Evolutionary conservation across 2,888 invertebrate genomes (phyloP).

Genomic region (Meghimatium bilineatum): DNA sequence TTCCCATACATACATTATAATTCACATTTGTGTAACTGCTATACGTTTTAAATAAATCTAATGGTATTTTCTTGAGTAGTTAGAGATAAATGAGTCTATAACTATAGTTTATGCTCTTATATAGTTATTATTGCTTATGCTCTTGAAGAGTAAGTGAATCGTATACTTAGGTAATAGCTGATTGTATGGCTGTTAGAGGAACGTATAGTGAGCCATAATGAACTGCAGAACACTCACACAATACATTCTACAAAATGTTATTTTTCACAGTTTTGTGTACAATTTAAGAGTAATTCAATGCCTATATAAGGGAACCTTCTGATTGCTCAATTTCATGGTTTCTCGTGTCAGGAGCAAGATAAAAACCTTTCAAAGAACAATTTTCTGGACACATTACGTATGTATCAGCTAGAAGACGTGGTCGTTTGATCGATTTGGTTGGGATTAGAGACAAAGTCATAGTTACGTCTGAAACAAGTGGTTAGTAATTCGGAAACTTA

Average conservation of each 20-base stretch:
- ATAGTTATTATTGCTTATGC: too few species aligned
- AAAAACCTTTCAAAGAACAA: slow-evolving; percentile 4
- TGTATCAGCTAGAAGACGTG: neutral
- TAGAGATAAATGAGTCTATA: too few species aligned
- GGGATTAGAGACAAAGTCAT: neutral
- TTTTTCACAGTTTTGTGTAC: neutral
- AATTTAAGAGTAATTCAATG: neutral
- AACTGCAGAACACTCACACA: neutral
- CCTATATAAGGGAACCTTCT: neutral
- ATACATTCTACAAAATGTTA: neutral
- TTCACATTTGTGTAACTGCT: too few species aligned
- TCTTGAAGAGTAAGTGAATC: too few species aligned
- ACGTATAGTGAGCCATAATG: too few species aligned
- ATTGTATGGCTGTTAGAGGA: too few species aligned
- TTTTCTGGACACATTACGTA: neutral
- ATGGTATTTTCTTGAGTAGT: too few species aligned
- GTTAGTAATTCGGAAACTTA: too few species aligned
- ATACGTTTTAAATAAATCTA: too few species aligned
- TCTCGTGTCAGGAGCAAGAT: neutral
- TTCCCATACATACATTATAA: too few species aligned
- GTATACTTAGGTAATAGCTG: too few species aligned
- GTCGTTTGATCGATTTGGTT: neutral
- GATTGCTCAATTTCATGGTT: neutral
- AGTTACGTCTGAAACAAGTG: neutral
- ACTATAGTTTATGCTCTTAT: too few species aligned